Conservation (phyloP, 2,888 invertebrate species). For the Sminthurinus aureus region DNA sequence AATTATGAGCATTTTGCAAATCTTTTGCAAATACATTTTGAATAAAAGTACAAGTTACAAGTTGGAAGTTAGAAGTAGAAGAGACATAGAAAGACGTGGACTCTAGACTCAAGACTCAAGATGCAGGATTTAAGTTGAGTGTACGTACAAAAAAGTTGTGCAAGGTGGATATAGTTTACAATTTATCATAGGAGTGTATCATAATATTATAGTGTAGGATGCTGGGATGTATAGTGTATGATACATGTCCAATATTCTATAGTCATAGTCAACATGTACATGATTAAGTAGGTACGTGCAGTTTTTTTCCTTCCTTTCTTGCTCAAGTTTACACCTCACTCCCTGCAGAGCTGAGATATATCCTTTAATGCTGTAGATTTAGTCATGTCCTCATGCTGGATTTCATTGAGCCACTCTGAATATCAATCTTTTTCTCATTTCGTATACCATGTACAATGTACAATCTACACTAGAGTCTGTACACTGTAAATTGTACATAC, state of each 20-base stretch:
- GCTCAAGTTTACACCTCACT: not conserved
- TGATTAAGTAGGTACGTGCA: not conserved
- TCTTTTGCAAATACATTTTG: no score
- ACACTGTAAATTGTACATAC: not conserved
- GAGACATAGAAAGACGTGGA: no score
- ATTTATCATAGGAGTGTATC: not conserved
- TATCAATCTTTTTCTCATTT: not conserved
- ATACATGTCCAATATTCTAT: no score
- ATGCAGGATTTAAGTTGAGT: no score
- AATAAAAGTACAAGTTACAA: no score
- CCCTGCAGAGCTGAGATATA: not conserved
- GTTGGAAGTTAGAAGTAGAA: no score
- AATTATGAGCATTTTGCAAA: no score
- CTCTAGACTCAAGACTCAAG: no score
- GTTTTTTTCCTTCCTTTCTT: not conserved
- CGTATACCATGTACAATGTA: not conserved
- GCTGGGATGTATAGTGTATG: not conserved
- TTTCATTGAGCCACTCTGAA: not conserved
- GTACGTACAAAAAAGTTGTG: no score
- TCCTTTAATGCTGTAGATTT: not conserved
- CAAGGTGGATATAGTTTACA: not conserved
- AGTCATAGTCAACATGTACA: no score
- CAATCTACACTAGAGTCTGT: not conserved
- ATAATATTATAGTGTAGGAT: no score
- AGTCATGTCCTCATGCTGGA: not conserved